phyloP scores from a whole-genome alignment of 2,888 invertebrate species.

The Dermolepida albohirtum region DNA sequence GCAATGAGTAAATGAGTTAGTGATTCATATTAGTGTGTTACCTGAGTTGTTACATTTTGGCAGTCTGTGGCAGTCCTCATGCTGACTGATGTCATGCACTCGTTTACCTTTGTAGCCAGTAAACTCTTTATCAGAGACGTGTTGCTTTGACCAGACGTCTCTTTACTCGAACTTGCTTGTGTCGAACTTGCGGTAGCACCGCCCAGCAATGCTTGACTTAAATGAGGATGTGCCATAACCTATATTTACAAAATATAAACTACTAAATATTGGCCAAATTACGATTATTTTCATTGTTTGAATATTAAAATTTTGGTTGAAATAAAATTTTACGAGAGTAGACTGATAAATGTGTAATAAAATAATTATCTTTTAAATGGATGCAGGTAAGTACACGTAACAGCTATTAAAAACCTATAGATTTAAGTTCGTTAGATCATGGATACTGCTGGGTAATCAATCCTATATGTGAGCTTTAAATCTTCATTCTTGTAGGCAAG shows the following conservation, averaged over 20 bases:
- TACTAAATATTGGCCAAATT: neutral
- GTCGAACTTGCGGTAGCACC: constrained; percentile 55
- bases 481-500: no score
- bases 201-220: constrained; percentile 71
- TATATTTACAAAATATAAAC: constrained; percentile 52
- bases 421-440: no score
- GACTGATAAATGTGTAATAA: no score
- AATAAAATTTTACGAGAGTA: no score
- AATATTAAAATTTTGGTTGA: no score
- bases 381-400: no score
- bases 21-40: constrained; percentile 50
- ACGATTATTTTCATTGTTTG: neutral
- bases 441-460: no score
- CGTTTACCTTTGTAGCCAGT: constrained; percentile 91
- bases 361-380: no score
- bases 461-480: no score
- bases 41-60: constrained; percentile 68
- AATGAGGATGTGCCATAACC: constrained; percentile 73
- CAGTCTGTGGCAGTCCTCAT: constrained; percentile 67
- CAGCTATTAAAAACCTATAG: no score
- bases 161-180: constrained; percentile 37
- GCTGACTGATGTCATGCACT: constrained; percentile 68
- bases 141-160: constrained; percentile 67
- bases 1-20: constrained; percentile 36
- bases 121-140: constrained; percentile 93